phyloP scores from a whole-genome alignment of 2,888 invertebrate genomes.

The Onthophagus sagittarius region DNA sequence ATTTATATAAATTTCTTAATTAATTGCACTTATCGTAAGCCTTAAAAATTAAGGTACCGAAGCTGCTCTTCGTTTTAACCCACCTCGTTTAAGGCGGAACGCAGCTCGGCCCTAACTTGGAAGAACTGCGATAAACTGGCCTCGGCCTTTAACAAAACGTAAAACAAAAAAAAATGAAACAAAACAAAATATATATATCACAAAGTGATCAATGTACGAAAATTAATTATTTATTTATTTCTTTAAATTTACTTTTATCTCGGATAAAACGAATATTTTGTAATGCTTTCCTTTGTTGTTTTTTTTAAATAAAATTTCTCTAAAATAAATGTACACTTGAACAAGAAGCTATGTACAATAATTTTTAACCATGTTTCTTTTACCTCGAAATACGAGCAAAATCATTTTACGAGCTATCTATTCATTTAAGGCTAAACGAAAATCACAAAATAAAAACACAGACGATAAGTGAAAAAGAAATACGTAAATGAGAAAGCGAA shows the following conservation, averaged over 20 bases:
- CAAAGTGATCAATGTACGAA: constrained; percentile 24
- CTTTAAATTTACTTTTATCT: background rate
- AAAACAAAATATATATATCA: constrained; percentile 32
- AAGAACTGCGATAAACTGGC: constrained; percentile 50
- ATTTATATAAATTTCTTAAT: constrained; percentile 43
- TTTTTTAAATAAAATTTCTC: constrained; percentile 21
- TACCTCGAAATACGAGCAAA: background rate
- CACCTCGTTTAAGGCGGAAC: constrained; percentile 12
- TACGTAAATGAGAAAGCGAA: background rate
- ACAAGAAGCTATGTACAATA: constrained; percentile 21
- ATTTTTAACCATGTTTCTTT: constrained; percentile 2
- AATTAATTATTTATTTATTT: no score
- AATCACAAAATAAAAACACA: constrained; percentile 17
- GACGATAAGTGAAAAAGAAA: constrained; percentile 2
- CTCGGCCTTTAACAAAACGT: constrained; percentile 45
- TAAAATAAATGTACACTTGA: constrained; percentile 18
- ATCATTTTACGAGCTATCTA: constrained; percentile 14
- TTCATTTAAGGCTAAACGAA: constrained; percentile 15
- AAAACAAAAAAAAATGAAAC: constrained; percentile 39
- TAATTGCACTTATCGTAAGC: constrained; percentile 48
- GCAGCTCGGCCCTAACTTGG: constrained; percentile 36
- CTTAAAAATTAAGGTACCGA: constrained; percentile 34
- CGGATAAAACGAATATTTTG: constrained; percentile 9
- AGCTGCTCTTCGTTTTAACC: constrained; percentile 20
- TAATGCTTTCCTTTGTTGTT: constrained; percentile 2